A percentile compares a stretch with the other conserved stretches of the same genome.
phyloP scores from a whole-genome alignment of 2,113 vertebrate species.

The Dicaeum eximium region DNA sequence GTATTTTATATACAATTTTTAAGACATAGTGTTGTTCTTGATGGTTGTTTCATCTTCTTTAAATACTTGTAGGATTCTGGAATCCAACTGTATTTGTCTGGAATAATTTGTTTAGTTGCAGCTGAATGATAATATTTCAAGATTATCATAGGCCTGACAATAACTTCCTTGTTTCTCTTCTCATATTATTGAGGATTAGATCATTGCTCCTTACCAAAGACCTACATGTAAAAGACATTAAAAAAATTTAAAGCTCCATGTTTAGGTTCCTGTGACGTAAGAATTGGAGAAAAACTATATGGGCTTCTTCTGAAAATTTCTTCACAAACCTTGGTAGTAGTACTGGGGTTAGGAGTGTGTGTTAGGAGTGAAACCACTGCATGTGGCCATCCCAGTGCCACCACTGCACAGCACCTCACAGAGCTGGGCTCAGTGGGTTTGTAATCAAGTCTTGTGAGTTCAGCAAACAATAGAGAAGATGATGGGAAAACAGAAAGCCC shows the following conservation, averaged over 20 bases:
- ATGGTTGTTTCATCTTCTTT: background rate
- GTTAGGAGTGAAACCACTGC: background rate
- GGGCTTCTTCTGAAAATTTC: background rate
- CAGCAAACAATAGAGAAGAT: background rate
- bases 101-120: background rate
- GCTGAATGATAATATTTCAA: background rate
- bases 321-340: background rate
- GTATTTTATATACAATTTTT: background rate
- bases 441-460: background rate
- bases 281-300: background rate
- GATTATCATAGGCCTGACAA: background rate
- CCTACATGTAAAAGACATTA: background rate
- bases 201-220: background rate
- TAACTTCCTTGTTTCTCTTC: background rate
- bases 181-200: background rate
- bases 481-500: background rate
- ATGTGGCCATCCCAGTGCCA: background rate
- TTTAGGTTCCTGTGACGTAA: background rate
- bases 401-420: accelerated
- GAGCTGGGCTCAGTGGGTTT: background rate
- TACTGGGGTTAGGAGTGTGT: background rate
- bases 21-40: background rate
- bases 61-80: background rate
- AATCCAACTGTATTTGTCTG: background rate
- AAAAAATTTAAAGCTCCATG: background rate